Conservation (phyloP, 2,888 invertebrate genomes). For the Sinentomon sp. region DNA sequence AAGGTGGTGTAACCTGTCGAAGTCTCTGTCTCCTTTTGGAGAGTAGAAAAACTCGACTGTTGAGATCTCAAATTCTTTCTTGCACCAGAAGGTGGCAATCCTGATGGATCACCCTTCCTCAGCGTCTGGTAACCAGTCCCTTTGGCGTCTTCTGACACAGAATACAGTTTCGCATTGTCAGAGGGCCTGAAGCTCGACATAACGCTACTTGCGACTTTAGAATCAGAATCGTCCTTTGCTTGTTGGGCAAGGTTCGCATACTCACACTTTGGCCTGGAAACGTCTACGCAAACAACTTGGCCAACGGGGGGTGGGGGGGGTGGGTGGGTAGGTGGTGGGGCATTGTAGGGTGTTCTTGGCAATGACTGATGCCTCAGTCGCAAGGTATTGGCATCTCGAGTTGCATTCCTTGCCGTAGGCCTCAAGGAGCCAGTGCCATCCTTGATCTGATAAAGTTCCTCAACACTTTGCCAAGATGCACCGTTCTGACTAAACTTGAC, state of each 20-base stretch:
- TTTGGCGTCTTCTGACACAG: constrained; percentile 58
- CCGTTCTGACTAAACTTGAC: too few species aligned
- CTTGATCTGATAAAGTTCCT: too few species aligned
- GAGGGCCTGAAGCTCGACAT: constrained; percentile 73
- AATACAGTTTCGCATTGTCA: constrained; percentile 57
- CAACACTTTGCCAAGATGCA: too few species aligned
- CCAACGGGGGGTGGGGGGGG: constrained; percentile 28
- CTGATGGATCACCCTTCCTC: too few species aligned
- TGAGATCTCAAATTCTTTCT: too few species aligned
- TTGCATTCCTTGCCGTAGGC: too few species aligned
- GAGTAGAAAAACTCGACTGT: too few species aligned
- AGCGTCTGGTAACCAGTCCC: constrained; percentile 28
- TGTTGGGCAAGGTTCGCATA: constrained; percentile 17
- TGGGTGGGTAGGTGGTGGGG: constrained; percentile 51
- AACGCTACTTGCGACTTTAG: constrained; percentile 24
- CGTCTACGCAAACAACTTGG: constrained; percentile 32
- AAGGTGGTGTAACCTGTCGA: constrained; percentile 17
- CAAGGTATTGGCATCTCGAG: too few species aligned
- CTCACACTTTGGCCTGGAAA: constrained; percentile 21
- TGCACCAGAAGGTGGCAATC: too few species aligned
- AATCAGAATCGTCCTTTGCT: constrained; percentile 6
- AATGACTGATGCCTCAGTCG: too few species aligned
- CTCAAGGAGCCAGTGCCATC: too few species aligned
- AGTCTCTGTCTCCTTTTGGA: neutral
- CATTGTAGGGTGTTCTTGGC: constrained; percentile 20